Base-by-base conservation (phyloP, 1,140 invertebrate species). In the Trichomalopsis sarcophagae region DNA sequence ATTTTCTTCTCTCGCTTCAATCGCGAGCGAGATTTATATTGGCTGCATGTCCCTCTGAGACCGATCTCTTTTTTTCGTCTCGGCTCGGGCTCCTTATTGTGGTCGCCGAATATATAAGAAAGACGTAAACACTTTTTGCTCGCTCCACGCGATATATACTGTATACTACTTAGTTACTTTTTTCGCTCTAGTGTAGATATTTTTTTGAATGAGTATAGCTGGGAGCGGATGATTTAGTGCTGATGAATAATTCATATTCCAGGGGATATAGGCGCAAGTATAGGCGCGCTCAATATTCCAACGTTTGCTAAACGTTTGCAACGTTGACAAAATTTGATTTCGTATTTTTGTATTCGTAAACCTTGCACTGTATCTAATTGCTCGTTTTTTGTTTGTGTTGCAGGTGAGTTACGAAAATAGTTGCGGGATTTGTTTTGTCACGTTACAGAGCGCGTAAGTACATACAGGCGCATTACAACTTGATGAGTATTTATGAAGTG, bases 1-100 rank as follows among this genome's bases (percentile, higher is more conserved):
- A 69, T 83, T 83, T 77, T 83, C 21, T 44, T 66, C 36, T 62
- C 21, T 47, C 33, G n/a, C 74, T 77, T 75, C 30, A 62, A 66
- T 76, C 55, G 44, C 13, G 27, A 36, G 14, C 7, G 3, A 68
- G 36, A 69, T 77, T 77, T 82, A 76, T 82, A 66, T 76, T 30
- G 66, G 21, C 30, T 13, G 13, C 9, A 33, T 14, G 27, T 40
- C 50, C 4, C 66, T 69, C 36, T 44, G 14, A 33, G 62, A 73
- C n/a, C 13, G 36, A 75, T 75, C 68, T 82, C 1, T 17, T 47
- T 75, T 75, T 75, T 44, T 36, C 33, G 33, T 36, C 33, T 36
- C 33, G 2, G 44, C 36, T 75, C 21, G 44, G 17, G 55, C 36
- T 75, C 33, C 21, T 75, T 75, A 27, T 27, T 75, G 17, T 21